Evolutionary conservation across 2,113 vertebrate genomes (phyloP), one percentile per base, ranked within the genome.

Genomic region (Pedetes capensis): DNA sequence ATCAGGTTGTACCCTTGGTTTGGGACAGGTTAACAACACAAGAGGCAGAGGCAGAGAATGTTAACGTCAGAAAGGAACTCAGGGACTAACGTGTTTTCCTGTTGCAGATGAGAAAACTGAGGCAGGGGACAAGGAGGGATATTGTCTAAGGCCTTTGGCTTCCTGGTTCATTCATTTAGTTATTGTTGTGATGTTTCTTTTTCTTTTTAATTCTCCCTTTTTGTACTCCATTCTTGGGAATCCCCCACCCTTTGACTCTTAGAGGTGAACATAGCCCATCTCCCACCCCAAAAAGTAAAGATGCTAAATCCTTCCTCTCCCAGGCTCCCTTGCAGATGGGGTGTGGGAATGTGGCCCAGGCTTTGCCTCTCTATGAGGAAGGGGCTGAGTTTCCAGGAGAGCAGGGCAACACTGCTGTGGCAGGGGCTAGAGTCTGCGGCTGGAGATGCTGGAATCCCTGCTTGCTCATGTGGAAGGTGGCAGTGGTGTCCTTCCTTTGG

Each of bases 381-480:
- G n/a, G 55, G 29, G 63, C 69, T 8, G 32, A 63, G 49, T 71
- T 95, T 16, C 85, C 34, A 79, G 61, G 75, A 47, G 44, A 69
- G 37, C 20, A 9, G 34, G 39, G 32, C 17, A 37, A 0, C 0
- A 0, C 53, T 49, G 42, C 44, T 8, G 6, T 18, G 14, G 51
- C 34, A 69, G 37, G 1, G n/a, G 29, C 4, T 29, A 27, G 34
- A 27, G 51, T 3, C 63, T 0, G 0, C 1, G 16, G 6, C 11
- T 47, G 29, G 53, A 81, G 61, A 39, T 17, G 59, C 55, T 22
- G n/a, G 63, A 51, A 68, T 29, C n/a, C 42, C 22, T 2, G 44
- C 61, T 64, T 42, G 16, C 11, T 87, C 17, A 78, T 47, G 3
- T 0, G 1, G 59, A 61, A 59, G 39, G 49, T 25, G 44, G 9